These are phyloP conservation scores for Chionomys nivalis DNA, from an alignment of 2,113 vertebrate genomes.

Conservation along the genomic window DNA sequence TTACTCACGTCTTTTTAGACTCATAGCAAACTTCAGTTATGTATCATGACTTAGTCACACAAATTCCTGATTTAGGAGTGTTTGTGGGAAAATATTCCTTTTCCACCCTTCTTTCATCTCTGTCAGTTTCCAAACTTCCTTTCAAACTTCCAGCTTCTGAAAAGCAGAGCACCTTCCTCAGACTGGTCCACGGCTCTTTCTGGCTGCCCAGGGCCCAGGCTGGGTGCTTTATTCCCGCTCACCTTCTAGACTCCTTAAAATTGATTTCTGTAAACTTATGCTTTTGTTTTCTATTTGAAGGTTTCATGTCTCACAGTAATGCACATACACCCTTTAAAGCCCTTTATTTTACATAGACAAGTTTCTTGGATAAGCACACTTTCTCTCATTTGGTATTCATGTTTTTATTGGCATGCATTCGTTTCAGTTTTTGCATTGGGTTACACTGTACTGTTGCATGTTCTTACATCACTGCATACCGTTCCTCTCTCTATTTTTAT, in stretches of 20 bases:
- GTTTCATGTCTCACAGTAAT: neutral
- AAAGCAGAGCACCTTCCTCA: neutral
- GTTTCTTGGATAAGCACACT: neutral
- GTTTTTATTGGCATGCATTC: neutral
- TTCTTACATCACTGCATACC: neutral
- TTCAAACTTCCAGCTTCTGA: constrained; percentile 44
- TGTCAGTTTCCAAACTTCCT: constrained; percentile 49
- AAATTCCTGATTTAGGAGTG: constrained; percentile 81
- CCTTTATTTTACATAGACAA: constrained; percentile 20
- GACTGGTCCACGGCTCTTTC: neutral
- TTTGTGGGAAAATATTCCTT: constrained; percentile 78
- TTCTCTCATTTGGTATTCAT: neutral
- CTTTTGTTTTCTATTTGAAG: constrained; percentile 2
- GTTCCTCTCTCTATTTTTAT: neutral
- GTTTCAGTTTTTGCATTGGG: neutral
- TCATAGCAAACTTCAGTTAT: constrained; percentile 44
- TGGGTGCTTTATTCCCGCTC: accelerated
- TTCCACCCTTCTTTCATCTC: constrained; percentile 43
- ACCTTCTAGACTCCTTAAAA: neutral
- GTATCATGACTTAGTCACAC: constrained; percentile 62
- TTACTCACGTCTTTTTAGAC: constrained; percentile 63
- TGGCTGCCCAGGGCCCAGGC: neutral
- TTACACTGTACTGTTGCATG: neutral
- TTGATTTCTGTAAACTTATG: neutral
- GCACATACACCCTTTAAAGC: neutral